Evolutionary conservation across 1,140 invertebrate species (phyloP).

Genomic region (Solen grandis): DNA sequence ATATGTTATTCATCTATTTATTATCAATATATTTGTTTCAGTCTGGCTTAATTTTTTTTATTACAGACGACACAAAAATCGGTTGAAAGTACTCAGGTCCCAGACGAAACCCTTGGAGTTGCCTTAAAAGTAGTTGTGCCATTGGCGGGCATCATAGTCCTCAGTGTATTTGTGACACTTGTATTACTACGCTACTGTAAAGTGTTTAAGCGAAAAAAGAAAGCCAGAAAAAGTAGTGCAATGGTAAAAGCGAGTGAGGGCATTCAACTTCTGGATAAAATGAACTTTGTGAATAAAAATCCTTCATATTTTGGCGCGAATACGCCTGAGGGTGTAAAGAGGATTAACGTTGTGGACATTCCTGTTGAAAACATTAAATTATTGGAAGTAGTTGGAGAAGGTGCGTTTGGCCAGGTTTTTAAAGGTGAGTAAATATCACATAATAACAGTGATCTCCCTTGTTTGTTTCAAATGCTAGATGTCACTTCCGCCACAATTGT

Average conservation of each 20-base stretch:
- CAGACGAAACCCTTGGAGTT: not conserved
- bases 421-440: constrained; percentile 85
- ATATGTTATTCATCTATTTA: too few species aligned
- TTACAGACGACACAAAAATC: not conserved
- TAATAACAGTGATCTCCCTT: too few species aligned
- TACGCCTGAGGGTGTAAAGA: constrained; percentile 49
- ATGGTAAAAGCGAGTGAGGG: constrained; percentile 70
- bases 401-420: constrained; percentile 95
- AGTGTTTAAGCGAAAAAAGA: not conserved
- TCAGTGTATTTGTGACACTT: constrained; percentile 52
- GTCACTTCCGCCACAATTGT: too few species aligned
- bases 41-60: too few species aligned
- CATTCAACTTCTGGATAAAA: constrained; percentile 72
- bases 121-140: constrained; percentile 44
- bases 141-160: constrained; percentile 39
- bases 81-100: not conserved
- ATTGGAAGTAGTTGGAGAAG: constrained; percentile 91
- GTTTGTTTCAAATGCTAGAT: too few species aligned
- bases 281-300: constrained; percentile 77
- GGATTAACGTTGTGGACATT: constrained; percentile 65
- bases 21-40: too few species aligned
- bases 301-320: constrained; percentile 71
- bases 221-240: constrained; percentile 52
- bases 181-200: constrained; percentile 48
- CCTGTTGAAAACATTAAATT: constrained; percentile 85